Evolutionary conservation across 2,797 vertebrate species (phyloP).

Genomic region (Galago senegalensis): DNA sequence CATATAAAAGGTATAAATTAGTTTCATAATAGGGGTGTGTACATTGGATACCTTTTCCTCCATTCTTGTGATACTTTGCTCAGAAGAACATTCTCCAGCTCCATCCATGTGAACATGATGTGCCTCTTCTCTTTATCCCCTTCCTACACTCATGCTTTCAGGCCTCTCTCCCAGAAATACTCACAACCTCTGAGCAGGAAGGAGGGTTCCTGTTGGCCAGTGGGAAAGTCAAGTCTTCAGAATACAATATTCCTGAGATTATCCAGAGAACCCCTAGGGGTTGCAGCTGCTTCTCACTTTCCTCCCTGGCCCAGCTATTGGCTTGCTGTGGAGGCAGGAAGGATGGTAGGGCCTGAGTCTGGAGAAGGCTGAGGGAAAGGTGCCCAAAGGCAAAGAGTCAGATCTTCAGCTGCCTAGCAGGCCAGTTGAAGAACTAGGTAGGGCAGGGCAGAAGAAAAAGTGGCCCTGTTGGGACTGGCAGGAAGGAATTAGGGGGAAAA

Average conservation of each 20-base stretch:
- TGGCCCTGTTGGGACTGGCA: neutral
- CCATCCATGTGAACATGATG: too few species aligned
- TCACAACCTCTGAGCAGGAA: conserved; percentile 81
- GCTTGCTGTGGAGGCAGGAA: neutral
- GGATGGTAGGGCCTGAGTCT: neutral
- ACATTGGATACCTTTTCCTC: too few species aligned
- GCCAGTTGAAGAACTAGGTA: neutral
- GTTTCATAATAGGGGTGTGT: too few species aligned
- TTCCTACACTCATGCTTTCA: neutral
- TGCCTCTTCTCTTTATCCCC: neutral
- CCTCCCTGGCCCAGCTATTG: neutral
- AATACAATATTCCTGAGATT: conserved; percentile 76
- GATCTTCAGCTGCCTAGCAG: neutral
- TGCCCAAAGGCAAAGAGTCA: neutral
- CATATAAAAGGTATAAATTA: too few species aligned
- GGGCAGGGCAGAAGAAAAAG: neutral
- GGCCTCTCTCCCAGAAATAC: neutral
- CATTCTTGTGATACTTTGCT: too few species aligned
- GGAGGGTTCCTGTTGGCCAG: conserved; percentile 76
- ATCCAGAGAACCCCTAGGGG: conserved; percentile 61
- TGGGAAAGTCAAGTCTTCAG: conserved; percentile 84
- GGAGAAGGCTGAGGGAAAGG: neutral
- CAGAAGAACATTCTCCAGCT: too few species aligned
- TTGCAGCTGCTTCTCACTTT: conserved; percentile 59
- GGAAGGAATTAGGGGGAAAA: conserved; percentile 10